Evolutionary conservation across 2,113 vertebrate species (phyloP).

Genomic region (Sturnira hondurensis): DNA sequence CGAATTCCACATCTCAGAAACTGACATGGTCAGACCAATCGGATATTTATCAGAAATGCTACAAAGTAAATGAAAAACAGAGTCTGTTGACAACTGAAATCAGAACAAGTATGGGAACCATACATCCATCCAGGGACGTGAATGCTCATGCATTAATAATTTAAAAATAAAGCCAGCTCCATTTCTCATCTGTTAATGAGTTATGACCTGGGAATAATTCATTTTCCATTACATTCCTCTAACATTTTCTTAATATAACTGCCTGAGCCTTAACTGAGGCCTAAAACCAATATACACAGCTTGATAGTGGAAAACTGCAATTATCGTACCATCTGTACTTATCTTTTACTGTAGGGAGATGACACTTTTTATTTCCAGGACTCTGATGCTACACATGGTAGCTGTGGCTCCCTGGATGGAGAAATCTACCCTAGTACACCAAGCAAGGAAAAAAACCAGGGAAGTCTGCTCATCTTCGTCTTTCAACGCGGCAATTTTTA

Average conservation of each 20-base stretch:
- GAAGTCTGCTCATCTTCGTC: not conserved
- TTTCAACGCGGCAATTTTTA: not conserved
- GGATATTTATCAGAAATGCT: not conserved
- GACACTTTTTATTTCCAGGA: slow-evolving; percentile 55
- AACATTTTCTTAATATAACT: slow-evolving; percentile 31
- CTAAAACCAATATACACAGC: slow-evolving; percentile 45
- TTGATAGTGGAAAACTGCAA: slow-evolving; percentile 48
- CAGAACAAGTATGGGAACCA: not conserved
- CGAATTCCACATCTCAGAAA: not conserved
- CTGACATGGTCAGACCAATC: not conserved
- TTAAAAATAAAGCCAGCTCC: slow-evolving; percentile 54
- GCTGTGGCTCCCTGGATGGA: slow-evolving; percentile 19
- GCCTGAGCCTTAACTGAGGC: slow-evolving; percentile 37
- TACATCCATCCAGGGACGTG: not conserved
- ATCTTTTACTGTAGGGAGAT: slow-evolving; percentile 26
- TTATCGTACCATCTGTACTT: slow-evolving; percentile 63
- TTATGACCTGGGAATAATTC: slow-evolving; percentile 41
- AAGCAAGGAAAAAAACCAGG: not conserved
- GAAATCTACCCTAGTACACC: slow-evolving; percentile 32
- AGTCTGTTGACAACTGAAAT: not conserved
- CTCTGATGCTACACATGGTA: slow-evolving; percentile 13
- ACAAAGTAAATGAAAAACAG: not conserved
- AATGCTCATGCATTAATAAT: not conserved
- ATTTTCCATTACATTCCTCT: slow-evolving; percentile 21
- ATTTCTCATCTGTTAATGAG: slow-evolving; percentile 60